Conservation (phyloP, 1,140 invertebrate species). For the Neuroterus valhalla region DNA sequence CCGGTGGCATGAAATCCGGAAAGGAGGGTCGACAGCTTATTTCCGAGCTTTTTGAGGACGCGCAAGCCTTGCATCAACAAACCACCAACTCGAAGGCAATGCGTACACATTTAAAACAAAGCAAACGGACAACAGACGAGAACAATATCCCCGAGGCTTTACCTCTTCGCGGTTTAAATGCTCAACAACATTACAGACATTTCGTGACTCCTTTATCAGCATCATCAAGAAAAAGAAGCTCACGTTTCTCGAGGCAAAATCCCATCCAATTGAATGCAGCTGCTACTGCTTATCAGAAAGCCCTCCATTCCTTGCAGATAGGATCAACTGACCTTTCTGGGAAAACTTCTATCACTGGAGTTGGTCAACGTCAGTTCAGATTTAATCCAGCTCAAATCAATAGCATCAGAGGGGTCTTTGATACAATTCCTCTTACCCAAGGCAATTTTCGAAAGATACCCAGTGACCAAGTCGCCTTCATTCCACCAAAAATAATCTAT, state of each 20-base stretch:
- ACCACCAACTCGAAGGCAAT: constrained; percentile 20
- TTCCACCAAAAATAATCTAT: constrained; percentile 46
- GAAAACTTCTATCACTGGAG: background rate
- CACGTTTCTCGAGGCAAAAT: background rate
- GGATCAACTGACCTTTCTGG: constrained; percentile 1
- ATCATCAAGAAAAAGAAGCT: background rate
- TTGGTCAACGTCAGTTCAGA: background rate
- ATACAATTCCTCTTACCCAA: constrained; percentile 20
- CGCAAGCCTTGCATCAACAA: constrained; percentile 13
- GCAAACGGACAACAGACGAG: background rate
- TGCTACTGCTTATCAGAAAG: constrained; percentile 10
- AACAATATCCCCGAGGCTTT: background rate
- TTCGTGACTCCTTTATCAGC: background rate
- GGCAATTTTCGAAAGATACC: constrained; percentile 38
- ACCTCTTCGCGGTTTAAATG: background rate
- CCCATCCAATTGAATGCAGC: constrained; percentile 2
- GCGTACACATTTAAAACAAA: constrained; percentile 11
- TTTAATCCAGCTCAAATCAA: constrained; percentile 29
- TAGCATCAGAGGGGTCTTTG: constrained; percentile 31
- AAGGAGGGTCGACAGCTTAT: background rate
- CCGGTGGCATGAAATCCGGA: background rate
- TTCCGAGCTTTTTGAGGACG: background rate
- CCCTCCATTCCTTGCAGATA: background rate
- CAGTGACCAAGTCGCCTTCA: constrained; percentile 38
- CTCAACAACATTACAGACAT: constrained; percentile 3